Conservation (phyloP, 2,113 vertebrate species). For the Cochlearius cochlearius region DNA sequence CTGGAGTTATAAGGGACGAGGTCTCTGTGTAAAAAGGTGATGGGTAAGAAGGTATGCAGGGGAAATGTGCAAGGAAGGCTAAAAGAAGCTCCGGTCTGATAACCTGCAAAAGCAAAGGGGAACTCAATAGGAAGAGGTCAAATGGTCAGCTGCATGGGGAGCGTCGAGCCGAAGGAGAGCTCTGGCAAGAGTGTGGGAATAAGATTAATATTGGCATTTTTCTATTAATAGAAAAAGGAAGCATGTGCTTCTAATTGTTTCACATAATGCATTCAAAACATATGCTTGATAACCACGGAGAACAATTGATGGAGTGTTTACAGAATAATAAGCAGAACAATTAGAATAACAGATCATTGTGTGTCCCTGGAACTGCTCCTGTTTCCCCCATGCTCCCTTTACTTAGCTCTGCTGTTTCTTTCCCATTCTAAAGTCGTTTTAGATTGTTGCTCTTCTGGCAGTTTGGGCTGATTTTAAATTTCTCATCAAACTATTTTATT, state of each 20-base stretch:
- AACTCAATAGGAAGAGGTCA: neutral
- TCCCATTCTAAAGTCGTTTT: neutral
- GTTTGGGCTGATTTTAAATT: neutral
- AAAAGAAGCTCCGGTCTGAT: neutral
- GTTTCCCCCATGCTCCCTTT: neutral
- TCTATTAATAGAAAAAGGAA: neutral
- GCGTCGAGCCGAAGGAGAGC: neutral
- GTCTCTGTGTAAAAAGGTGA: accelerated
- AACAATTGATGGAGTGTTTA: neutral
- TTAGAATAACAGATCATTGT: neutral
- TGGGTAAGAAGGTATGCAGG: neutral
- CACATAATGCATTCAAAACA: slow-evolving; percentile 5
- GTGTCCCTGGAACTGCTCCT: slow-evolving; percentile 5
- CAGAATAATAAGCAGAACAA: slow-evolving; percentile 23
- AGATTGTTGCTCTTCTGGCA: neutral
- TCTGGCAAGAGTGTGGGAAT: neutral
- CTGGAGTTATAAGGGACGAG: too few species aligned
- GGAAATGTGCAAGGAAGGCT: neutral
- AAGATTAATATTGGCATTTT: neutral
- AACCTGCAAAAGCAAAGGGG: neutral
- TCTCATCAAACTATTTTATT: neutral
- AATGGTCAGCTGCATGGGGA: neutral
- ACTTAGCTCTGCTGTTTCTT: neutral
- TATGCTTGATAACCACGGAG: neutral
- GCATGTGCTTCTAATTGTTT: neutral